phyloP scores from a whole-genome alignment of 2,797 vertebrate species.

The Erithacus rubecula region DNA sequence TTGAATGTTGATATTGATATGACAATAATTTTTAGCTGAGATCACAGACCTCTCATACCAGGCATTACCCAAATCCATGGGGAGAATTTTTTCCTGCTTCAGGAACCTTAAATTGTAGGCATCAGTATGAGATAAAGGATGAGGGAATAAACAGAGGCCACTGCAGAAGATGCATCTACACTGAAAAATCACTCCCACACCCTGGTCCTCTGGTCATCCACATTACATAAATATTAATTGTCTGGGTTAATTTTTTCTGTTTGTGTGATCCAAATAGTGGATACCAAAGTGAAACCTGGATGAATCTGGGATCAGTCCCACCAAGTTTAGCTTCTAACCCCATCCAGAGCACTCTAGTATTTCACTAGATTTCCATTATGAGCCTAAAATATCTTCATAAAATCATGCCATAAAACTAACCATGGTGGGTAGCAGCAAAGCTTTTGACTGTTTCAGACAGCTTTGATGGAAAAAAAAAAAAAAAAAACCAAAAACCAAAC shows the following conservation, averaged over 20 bases:
- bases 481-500: neutral
- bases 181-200: neutral
- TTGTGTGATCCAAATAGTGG: neutral
- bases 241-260: neutral
- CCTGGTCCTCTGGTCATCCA: neutral
- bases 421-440: neutral
- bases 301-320: neutral
- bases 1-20: neutral
- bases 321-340: neutral
- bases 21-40: conserved; percentile 1
- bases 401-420: neutral
- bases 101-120: neutral
- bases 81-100: conserved; percentile 8
- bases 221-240: neutral
- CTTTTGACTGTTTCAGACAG: neutral
- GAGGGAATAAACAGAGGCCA: neutral
- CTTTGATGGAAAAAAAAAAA: neutral
- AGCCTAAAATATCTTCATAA: neutral
- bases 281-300: neutral
- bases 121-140: neutral
- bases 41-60: neutral
- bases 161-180: neutral
- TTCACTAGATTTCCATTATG: neutral
- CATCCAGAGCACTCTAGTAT: neutral
- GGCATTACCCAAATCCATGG: neutral